These are phyloP conservation scores for Asobara japonica DNA, from an alignment of 1,140 invertebrate species.

Conservation along the genomic window DNA sequence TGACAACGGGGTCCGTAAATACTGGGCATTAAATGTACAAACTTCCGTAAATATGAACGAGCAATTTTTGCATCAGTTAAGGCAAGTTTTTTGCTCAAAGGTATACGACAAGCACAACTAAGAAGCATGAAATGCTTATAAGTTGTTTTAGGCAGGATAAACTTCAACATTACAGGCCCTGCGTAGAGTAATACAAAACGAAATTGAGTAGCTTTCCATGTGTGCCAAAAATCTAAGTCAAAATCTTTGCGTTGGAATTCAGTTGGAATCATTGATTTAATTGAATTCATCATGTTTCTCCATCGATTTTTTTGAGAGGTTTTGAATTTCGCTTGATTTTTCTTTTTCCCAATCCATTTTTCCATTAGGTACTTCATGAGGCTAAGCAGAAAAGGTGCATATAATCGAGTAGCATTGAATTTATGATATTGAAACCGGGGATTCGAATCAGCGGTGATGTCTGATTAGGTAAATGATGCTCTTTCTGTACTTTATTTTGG, in stretches of 20 bases:
- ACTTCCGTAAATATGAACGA: slow-evolving; percentile 13
- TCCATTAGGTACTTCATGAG: slow-evolving; percentile 26
- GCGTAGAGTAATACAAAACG: slow-evolving; percentile 30
- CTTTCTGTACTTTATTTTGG: slow-evolving; percentile 20
- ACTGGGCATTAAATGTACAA: slow-evolving; percentile 20
- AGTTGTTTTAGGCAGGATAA: not conserved
- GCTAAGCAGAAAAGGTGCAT: slow-evolving; percentile 35
- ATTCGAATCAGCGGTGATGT: slow-evolving; percentile 27
- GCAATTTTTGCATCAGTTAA: not conserved
- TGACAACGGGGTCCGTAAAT: slow-evolving; percentile 17
- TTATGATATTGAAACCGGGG: slow-evolving; percentile 26
- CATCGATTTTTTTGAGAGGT: not conserved
- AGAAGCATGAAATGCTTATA: slow-evolving; percentile 33
- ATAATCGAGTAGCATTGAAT: slow-evolving; percentile 18
- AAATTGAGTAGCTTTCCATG: slow-evolving; percentile 36
- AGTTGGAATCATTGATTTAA: not conserved
- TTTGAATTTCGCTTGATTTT: not conserved
- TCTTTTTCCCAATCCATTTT: slow-evolving; percentile 17
- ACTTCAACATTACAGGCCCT: slow-evolving; percentile 10
- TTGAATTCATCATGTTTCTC: not conserved
- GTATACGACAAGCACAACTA: slow-evolving; percentile 26
- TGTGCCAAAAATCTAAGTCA: slow-evolving; percentile 18
- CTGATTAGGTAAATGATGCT: slow-evolving; percentile 26
- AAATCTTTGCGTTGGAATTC: slow-evolving; percentile 36
- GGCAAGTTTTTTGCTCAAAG: slow-evolving; percentile 2